Conservation (phyloP, 2,797 vertebrate genomes). For the Coracias cyanogaster region DNA sequence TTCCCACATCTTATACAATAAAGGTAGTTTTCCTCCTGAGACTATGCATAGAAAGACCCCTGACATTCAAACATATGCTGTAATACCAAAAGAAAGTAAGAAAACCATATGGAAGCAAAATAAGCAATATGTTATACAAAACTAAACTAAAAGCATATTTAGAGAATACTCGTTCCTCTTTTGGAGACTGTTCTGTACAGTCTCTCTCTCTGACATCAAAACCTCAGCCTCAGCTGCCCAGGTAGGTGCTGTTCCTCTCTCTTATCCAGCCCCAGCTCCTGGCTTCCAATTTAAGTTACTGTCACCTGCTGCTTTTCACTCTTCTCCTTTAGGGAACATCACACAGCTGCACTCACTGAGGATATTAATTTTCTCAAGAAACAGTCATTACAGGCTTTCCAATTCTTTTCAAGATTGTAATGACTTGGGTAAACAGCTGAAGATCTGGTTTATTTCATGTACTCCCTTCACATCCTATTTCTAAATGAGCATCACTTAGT, state of each 20-base stretch:
- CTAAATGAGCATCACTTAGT: neutral
- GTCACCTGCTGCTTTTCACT: neutral
- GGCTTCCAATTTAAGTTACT: neutral
- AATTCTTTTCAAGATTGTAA: neutral
- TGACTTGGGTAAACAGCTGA: neutral
- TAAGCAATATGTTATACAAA: fast-evolving
- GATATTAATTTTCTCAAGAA: neutral
- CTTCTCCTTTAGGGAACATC: neutral
- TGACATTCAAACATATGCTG: fast-evolving
- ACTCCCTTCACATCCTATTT: neutral
- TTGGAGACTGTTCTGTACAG: neutral
- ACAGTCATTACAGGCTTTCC: neutral
- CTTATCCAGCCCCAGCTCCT: neutral
- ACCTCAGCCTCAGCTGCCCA: neutral
- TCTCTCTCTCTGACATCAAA: fast-evolving
- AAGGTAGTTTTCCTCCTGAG: neutral
- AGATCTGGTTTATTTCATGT: neutral
- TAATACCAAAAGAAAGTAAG: neutral
- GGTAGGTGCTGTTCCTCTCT: neutral
- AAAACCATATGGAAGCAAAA: neutral
- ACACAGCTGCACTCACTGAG: neutral
- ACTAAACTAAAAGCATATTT: neutral
- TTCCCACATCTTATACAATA: neutral
- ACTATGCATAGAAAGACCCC: neutral
- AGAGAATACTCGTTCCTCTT: neutral